Evolutionary conservation across 2,797 vertebrate species (phyloP).

Genomic region (Otus scops): DNA sequence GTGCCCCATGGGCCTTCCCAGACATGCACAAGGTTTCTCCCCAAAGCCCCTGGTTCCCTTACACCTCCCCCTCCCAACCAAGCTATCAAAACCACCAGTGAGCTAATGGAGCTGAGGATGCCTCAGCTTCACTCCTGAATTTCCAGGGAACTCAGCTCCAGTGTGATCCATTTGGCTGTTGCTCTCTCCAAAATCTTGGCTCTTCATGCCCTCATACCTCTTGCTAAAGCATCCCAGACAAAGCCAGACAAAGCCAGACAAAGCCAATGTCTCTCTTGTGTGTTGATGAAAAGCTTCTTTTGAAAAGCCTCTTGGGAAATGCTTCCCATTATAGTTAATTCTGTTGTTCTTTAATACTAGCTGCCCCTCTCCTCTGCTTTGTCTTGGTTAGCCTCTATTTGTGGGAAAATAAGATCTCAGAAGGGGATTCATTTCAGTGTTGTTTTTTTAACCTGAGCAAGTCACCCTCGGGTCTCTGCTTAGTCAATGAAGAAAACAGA

Average conservation of each 20-base stretch:
- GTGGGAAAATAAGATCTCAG: constrained; percentile 18
- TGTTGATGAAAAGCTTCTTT: constrained; percentile 40
- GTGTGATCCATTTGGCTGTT: not conserved
- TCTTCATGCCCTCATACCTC: not conserved
- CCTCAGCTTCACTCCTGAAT: not conserved
- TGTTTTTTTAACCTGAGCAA: not conserved
- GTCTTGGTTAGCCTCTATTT: constrained; percentile 23
- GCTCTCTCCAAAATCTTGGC: not conserved
- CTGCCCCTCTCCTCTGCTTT: constrained; percentile 14
- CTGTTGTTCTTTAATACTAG: not conserved
- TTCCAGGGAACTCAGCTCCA: not conserved
- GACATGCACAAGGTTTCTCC: not conserved
- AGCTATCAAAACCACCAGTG: not conserved
- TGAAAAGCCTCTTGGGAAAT: constrained; percentile 28
- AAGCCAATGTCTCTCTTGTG: not conserved
- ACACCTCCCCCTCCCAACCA: not conserved
- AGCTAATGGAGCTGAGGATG: not conserved
- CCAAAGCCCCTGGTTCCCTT: not conserved
- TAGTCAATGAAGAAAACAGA: not conserved
- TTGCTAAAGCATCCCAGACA: not conserved
- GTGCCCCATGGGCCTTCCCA: not conserved
- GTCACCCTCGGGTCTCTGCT: constrained; percentile 1
- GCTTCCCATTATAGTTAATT: constrained; percentile 26
- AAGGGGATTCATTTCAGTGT: not conserved
- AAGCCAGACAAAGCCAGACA: not conserved